Conservation (phyloP, 2,797 vertebrate genomes). For the Pseudochirops cupreus region DNA sequence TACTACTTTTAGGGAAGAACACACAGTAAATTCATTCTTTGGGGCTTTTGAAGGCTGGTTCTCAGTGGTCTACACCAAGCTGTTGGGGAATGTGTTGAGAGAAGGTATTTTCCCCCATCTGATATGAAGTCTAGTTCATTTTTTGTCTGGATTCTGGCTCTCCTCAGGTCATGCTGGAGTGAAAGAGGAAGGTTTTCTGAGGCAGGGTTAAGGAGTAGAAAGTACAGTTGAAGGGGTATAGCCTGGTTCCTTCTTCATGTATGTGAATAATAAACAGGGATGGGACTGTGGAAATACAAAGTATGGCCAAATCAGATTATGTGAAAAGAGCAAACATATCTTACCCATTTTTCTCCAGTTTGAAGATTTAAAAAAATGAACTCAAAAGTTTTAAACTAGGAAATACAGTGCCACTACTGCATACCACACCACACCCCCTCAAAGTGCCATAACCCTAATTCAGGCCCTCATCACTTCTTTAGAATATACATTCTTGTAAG, state of each 20-base stretch:
- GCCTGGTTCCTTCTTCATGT: slow-evolving; percentile 1
- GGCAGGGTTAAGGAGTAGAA: not conserved
- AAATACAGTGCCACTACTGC: slow-evolving; percentile 3
- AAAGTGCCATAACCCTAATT: not conserved
- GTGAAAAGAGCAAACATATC: not conserved
- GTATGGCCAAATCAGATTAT: not conserved
- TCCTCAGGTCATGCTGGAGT: not conserved
- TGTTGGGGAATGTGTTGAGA: not conserved
- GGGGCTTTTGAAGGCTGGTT: slow-evolving; percentile 2
- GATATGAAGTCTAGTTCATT: slow-evolving; percentile 9
- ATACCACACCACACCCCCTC: not conserved
- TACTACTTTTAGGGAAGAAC: not conserved
- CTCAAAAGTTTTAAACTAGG: slow-evolving; percentile 13
- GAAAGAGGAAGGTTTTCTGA: not conserved
- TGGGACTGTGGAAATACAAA: not conserved
- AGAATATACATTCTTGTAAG: not conserved
- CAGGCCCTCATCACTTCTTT: not conserved
- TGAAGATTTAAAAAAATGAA: slow-evolving; percentile 26
- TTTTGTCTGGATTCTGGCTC: slow-evolving; percentile 7
- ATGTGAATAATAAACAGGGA: not conserved
- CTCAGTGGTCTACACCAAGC: not conserved
- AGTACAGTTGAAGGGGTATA: not conserved
- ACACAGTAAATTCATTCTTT: not conserved
- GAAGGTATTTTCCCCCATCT: not conserved
- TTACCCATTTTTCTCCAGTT: slow-evolving; percentile 14